Evolutionary conservation across 2,888 invertebrate species (phyloP).

Genomic region (Orthosia incerta): DNA sequence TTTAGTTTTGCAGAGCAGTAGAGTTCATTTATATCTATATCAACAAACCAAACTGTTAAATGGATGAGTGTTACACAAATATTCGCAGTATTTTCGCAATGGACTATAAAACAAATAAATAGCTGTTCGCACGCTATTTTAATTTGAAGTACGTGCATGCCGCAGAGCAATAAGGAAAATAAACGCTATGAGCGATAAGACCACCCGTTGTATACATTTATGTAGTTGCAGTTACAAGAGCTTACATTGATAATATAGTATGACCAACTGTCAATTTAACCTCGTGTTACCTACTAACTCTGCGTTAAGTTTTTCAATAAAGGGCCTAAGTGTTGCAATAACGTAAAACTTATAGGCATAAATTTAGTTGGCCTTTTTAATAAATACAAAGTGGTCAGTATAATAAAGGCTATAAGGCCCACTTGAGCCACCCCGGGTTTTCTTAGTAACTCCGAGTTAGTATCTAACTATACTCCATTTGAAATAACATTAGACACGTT

Average conservation of each 20-base stretch:
- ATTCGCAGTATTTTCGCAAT: conserved; percentile 7
- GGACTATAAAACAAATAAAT: background rate
- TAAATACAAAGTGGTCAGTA: background rate
- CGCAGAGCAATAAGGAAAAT: background rate
- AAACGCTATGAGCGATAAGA: conserved; percentile 22
- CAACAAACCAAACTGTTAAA: background rate
- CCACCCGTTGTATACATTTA: background rate
- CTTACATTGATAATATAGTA: no score
- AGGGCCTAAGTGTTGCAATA: background rate
- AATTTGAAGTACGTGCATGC: background rate
- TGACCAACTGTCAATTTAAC: no score
- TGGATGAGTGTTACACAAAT: conserved; percentile 11
- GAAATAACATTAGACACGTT: no score
- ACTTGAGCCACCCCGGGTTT: no score
- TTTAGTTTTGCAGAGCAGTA: background rate
- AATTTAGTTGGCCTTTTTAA: background rate
- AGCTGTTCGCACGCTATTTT: background rate
- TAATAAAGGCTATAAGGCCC: background rate
- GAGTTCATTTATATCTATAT: conserved; percentile 1
- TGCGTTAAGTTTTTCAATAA: no score
- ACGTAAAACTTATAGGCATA: background rate
- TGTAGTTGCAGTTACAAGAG: no score
- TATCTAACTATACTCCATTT: no score
- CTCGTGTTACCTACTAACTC: no score
- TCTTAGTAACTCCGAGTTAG: no score